Base-by-base conservation (phyloP, 2,888 invertebrate species). In the Xylota segnis region DNA sequence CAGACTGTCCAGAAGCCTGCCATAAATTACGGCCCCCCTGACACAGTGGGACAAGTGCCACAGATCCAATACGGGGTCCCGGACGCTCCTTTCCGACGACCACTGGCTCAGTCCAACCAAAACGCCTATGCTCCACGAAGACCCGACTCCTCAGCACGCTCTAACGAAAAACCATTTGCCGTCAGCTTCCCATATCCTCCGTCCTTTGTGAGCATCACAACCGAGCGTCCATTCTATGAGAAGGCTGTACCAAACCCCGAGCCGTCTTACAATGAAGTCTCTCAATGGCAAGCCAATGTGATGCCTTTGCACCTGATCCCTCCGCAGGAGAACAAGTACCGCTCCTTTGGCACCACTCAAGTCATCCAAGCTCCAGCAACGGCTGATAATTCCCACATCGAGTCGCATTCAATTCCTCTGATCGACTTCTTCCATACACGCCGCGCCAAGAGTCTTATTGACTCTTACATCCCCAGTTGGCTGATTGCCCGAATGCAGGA, bases 391-490 rank as follows among this genome's bases (percentile, higher is more conserved):
- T n/a, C 58, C 2, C 40, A 32, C 43, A 54, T 47, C 27, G 54
- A 61, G n/a, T 89, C 88, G 4, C 88, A 87, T 58, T 88, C 88
- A 1, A 88, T 88, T n/a, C 88, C 88, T 0, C 87, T 90, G 7
- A 90, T 90, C 0, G 92, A 91, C 87, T 87, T 90, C 1, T 91
- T 91, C 61, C 87, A 88, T 0, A 89, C 89, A 27, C 90, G 92
- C 0, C 89, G 88, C 9, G 93, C 94, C 0, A 92, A 93, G 4
- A 94, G 94, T 5, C 90, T 95, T 59, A 88, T 94, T 5, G 94
- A 94, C 56, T 94, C 95, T 0, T 94, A 94, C 70, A 93, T 94
- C 74, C 95, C 94, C 52, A 94, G 94, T 40, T 93, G 93, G 88
- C 89, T 94, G 75, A 89, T 92, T 6, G 43, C 89, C 14, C 89